Evolutionary conservation across 2,888 invertebrate genomes (phyloP).

Genomic region (Tolmerus cingulatus): DNA sequence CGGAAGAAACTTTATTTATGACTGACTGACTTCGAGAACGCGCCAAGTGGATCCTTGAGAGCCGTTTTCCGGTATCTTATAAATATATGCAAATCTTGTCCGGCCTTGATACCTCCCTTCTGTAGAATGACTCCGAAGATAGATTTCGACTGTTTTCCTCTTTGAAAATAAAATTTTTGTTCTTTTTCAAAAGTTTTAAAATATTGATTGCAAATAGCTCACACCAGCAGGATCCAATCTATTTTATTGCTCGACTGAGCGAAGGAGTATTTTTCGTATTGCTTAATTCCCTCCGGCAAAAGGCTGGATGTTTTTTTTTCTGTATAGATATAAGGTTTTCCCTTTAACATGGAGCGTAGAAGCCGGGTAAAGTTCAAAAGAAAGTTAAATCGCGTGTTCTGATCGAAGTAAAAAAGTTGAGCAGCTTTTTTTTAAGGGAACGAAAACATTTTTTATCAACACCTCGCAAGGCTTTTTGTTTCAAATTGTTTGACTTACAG

Average conservation of each 20-base stretch:
- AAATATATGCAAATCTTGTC: slow-evolving; percentile 18
- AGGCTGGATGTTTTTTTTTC: background rate
- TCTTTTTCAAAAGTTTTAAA: slow-evolving; percentile 9
- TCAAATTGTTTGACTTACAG: background rate
- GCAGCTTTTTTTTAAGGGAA: background rate
- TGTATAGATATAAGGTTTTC: background rate
- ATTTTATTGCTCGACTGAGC: background rate
- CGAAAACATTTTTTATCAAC: background rate
- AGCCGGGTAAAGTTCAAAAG: background rate
- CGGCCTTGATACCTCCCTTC: background rate
- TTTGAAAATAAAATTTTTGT: background rate
- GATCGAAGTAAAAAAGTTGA: background rate
- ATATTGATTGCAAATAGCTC: slow-evolving; percentile 9
- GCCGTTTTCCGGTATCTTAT: background rate
- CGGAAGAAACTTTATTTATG: background rate
- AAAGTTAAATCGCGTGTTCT: background rate
- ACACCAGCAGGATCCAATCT: background rate
- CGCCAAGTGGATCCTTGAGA: background rate
- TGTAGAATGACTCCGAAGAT: background rate
- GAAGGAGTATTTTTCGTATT: background rate
- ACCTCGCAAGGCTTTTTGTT: background rate
- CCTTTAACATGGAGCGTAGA: background rate
- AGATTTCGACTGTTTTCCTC: background rate
- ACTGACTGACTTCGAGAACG: background rate
- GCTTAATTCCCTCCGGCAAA: background rate